These are phyloP conservation scores for Chromoteleia sp. DNA, from an alignment of 2,888 invertebrate species.

Conservation along the genomic window DNA sequence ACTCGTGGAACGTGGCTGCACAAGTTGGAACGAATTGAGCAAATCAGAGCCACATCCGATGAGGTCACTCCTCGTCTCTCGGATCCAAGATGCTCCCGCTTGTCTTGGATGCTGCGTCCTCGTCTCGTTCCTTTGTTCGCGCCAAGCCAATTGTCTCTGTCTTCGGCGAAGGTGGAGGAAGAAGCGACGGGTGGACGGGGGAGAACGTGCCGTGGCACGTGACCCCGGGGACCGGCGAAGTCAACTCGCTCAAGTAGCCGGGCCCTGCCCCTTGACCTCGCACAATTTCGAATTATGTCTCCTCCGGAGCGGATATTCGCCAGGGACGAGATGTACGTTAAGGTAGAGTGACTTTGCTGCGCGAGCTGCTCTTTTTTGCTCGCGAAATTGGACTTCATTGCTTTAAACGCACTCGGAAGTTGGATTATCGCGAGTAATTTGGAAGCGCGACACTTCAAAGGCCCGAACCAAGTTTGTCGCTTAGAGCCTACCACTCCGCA, in stretches of 20 bases:
- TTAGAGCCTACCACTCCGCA: too few relatives aligned
- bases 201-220: conserved; percentile 81
- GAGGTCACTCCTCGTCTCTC: conserved; percentile 79
- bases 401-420: conserved; percentile 62
- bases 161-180: conserved; percentile 48
- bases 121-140: conserved; percentile 55
- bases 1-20: conserved; percentile 67
- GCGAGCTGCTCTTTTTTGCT: conserved; percentile 10
- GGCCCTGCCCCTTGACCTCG: conserved; percentile 83
- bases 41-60: conserved; percentile 84
- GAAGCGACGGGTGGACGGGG: conserved; percentile 64
- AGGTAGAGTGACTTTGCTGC: conserved; percentile 46
- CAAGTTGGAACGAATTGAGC: conserved; percentile 83
- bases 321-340: conserved; percentile 72
- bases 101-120: conserved; percentile 57
- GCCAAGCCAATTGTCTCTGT: conserved; percentile 53
- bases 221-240: conserved; percentile 82
- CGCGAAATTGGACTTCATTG: conserved; percentile 58
- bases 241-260: conserved; percentile 84
- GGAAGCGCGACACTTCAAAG: conserved; percentile 50
- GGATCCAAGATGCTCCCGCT: conserved; percentile 73
- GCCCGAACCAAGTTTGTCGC: too few relatives aligned
- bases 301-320: conserved; percentile 81
- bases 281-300: conserved; percentile 83
- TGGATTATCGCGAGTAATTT: conserved; percentile 55